Evolutionary conservation across 1,140 invertebrate genomes (phyloP).

Genomic region (Onthophagus taurus): DNA sequence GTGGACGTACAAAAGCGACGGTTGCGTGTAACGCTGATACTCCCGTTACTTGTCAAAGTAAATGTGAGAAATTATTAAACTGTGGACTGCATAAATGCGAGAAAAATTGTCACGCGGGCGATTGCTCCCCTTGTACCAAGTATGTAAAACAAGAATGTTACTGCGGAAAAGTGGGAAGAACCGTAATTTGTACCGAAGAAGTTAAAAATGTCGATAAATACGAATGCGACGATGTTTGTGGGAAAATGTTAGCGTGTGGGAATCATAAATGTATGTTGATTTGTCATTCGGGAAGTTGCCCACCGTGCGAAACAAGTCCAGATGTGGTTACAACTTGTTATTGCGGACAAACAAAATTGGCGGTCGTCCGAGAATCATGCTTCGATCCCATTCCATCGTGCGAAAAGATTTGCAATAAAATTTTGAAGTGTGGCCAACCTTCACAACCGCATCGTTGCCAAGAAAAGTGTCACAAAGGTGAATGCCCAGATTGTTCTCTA

Average conservation of each 20-base stretch:
- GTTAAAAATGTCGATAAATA: slow-evolving; percentile 38
- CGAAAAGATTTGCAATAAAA: slow-evolving; percentile 68
- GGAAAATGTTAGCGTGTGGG: slow-evolving; percentile 58
- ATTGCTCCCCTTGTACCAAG: slow-evolving; percentile 59
- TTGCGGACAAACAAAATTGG: slow-evolving; percentile 64
- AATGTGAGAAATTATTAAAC: slow-evolving; percentile 59
- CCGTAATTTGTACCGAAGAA: slow-evolving; percentile 43
- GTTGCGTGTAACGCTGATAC: slow-evolving; percentile 61
- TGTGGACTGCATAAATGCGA: slow-evolving; percentile 69
- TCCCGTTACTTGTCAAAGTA: slow-evolving; percentile 56
- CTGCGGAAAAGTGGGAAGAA: slow-evolving; percentile 39
- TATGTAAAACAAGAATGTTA: slow-evolving; percentile 45
- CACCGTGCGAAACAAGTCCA: slow-evolving; percentile 52
- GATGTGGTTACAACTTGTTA: slow-evolving; percentile 65
- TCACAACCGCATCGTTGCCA: slow-evolving; percentile 61
- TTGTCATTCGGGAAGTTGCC: slow-evolving; percentile 63
- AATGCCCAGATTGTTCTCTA: slow-evolving; percentile 74
- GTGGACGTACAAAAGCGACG: slow-evolving; percentile 55
- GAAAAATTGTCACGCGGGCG: slow-evolving; percentile 64
- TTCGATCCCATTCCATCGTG: slow-evolving; percentile 82
- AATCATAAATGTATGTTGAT: slow-evolving; percentile 63
- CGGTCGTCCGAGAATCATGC: slow-evolving; percentile 53
- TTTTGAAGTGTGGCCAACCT: slow-evolving; percentile 67
- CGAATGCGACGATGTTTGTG: slow-evolving; percentile 61
- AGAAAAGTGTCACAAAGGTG: slow-evolving; percentile 62